phyloP scores from a whole-genome alignment of 1,140 invertebrate genomes.

The Pectinophora gossypiella region DNA sequence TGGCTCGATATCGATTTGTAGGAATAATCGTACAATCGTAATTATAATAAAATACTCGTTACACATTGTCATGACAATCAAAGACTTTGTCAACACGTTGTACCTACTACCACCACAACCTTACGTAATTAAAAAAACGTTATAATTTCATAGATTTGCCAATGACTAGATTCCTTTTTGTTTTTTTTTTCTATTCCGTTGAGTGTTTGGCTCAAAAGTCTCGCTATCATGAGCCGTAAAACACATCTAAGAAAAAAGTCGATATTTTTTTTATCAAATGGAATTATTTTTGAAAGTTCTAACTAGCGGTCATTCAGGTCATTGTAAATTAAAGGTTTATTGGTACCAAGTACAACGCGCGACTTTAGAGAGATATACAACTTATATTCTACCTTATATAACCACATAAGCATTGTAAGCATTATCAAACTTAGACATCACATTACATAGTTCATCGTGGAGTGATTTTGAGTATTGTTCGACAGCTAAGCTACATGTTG shows the following conservation, averaged over 20 bases:
- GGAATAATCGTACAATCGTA: neutral
- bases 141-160: too few species aligned
- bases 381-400: slow-evolving; percentile 3
- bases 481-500: slow-evolving; percentile 25
- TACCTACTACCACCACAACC: slow-evolving; percentile 13
- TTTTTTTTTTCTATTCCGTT: too few species aligned
- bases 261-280: too few species aligned
- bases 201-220: too few species aligned
- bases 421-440: slow-evolving; percentile 41
- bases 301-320: too few species aligned
- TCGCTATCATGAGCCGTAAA: too few species aligned
- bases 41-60: slow-evolving; percentile 35
- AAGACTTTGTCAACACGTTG: too few species aligned
- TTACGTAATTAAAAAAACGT: too few species aligned
- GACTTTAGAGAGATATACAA: neutral
- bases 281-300: too few species aligned
- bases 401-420: slow-evolving; percentile 49
- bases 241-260: too few species aligned
- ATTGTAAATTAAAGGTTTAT: too few species aligned
- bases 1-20: slow-evolving; percentile 23
- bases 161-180: too few species aligned
- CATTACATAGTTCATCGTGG: slow-evolving; percentile 23
- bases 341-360: slow-evolving; percentile 2
- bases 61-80: slow-evolving; percentile 45
- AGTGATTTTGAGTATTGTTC: slow-evolving; percentile 39